Conservation (phyloP, 2,888 invertebrate species). For the Papilio protenor region DNA sequence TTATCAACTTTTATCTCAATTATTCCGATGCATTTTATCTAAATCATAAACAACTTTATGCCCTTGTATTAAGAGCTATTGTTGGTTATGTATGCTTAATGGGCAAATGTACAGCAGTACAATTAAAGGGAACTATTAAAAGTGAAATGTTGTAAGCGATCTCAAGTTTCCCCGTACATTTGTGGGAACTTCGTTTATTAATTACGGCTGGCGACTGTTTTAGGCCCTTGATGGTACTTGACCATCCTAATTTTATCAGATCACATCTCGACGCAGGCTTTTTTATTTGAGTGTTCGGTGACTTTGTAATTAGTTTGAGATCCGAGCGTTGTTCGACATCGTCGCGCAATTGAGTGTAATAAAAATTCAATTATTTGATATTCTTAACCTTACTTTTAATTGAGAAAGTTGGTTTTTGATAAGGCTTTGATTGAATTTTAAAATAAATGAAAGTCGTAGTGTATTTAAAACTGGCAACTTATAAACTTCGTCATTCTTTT, state of each 20-base stretch:
- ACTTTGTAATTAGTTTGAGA: conserved; percentile 42
- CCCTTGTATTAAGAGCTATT: conserved; percentile 45
- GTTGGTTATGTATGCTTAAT: conserved; percentile 46
- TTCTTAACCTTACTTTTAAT: conserved; percentile 30
- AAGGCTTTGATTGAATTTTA: conserved; percentile 2
- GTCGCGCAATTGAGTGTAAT: conserved; percentile 33
- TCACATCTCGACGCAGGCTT: conserved; percentile 46
- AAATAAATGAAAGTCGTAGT: conserved; percentile 1
- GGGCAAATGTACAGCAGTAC: conserved; percentile 48
- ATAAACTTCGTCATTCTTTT: background rate
- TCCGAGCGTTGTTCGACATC: conserved; percentile 27
- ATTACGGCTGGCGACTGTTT: conserved; percentile 50
- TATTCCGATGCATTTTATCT: conserved; percentile 17
- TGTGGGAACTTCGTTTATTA: conserved; percentile 59
- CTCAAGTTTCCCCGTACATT: conserved; percentile 53
- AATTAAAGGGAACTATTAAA: conserved; percentile 59
- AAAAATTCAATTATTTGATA: conserved; percentile 38
- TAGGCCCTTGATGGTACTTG: conserved; percentile 49
- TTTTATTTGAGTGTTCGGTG: conserved; percentile 47
- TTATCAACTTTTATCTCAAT: conserved; percentile 43
- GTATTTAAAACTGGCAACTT: background rate
- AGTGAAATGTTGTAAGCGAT: conserved; percentile 53
- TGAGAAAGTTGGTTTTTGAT: conserved; percentile 16
- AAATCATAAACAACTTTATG: conserved; percentile 39
- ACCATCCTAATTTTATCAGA: conserved; percentile 57